Evolutionary conservation across 2,113 vertebrate species (phyloP).

Genomic region (Cynopterus brachyotis): DNA sequence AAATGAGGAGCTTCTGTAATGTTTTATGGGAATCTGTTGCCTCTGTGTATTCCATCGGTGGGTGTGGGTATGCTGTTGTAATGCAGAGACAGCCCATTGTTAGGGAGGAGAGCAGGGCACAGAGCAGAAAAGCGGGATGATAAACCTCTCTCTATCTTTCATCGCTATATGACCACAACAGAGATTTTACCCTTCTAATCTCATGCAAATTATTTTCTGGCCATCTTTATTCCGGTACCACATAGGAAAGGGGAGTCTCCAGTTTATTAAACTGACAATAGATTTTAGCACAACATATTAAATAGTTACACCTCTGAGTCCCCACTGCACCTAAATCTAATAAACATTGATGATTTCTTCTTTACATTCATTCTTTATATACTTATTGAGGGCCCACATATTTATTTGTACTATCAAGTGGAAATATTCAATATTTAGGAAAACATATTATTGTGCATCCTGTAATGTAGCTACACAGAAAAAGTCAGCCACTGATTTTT

Average conservation of each 20-base stretch:
- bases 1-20: accelerated
- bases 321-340: not conserved
- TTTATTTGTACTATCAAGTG: not conserved
- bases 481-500: not conserved
- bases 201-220: not conserved
- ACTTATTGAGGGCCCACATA: not conserved
- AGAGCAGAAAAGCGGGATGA: not conserved
- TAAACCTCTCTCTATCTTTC: not conserved
- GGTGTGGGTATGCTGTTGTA: accelerated
- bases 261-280: not conserved
- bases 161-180: not conserved
- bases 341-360: not conserved
- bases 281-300: not conserved
- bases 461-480: not conserved
- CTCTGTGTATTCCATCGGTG: not conserved
- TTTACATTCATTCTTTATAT: not conserved
- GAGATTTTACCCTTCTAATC: not conserved
- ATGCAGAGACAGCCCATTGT: not conserved
- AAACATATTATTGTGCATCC: not conserved
- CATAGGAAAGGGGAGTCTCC: not conserved
- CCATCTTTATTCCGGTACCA: not conserved
- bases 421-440: not conserved
- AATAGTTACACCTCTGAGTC: not conserved
- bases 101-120: not conserved
- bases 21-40: not conserved